These are phyloP conservation scores for Lagria hirta DNA, from an alignment of 2,888 invertebrate genomes.

Conservation along the genomic window DNA sequence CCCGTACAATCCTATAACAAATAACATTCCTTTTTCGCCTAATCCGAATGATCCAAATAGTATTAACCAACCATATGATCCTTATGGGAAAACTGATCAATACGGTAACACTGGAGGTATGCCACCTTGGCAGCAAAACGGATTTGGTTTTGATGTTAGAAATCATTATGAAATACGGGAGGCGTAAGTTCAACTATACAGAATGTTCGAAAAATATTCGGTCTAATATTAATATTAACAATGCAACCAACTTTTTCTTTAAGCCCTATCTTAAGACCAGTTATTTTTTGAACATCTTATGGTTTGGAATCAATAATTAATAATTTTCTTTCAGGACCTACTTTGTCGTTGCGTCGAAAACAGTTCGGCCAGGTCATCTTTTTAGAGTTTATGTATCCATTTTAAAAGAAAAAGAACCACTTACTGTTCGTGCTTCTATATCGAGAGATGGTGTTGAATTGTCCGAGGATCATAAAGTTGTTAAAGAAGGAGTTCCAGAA, in stretches of 20 bases:
- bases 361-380: conserved; percentile 89
- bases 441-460: conserved; percentile 88
- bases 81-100: conserved; percentile 30
- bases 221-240: no score
- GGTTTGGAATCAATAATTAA: no score
- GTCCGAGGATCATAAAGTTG: conserved; percentile 76
- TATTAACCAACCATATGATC: conserved; percentile 18
- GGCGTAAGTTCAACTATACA: conserved; percentile 41
- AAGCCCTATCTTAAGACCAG: no score
- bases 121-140: conserved; percentile 28
- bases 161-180: conserved; percentile 43
- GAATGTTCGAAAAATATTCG: background rate
- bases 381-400: conserved; percentile 87
- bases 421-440: conserved; percentile 85
- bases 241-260: no score
- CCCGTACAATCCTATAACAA: conserved; percentile 18
- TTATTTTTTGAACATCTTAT: no score
- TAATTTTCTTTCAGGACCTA: conserved; percentile 69
- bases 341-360: conserved; percentile 87
- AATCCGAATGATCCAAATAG: conserved; percentile 7
- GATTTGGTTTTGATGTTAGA: conserved; percentile 27
- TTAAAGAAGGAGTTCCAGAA: conserved; percentile 85
- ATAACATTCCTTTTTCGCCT: conserved; percentile 2
- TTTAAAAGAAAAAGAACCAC: conserved; percentile 73
- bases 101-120: conserved; percentile 20